These are phyloP conservation scores for Molothrus ater DNA, from an alignment of 2,797 vertebrate genomes.

Conservation along the genomic window DNA sequence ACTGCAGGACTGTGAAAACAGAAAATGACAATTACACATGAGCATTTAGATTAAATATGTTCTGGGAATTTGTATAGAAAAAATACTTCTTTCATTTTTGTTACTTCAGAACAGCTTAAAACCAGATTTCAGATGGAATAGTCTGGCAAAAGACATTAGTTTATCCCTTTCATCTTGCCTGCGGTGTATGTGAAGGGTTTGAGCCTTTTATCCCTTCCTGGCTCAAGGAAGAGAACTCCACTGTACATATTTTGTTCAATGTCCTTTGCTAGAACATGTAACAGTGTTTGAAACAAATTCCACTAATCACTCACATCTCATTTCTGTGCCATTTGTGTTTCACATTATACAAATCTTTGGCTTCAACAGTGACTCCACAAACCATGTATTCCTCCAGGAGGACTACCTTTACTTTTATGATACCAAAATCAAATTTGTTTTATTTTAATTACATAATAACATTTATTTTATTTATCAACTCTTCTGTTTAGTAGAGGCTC, in stretches of 20 bases:
- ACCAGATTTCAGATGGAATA: background rate
- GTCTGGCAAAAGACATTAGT: background rate
- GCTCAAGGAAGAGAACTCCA: background rate
- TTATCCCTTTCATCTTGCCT: background rate
- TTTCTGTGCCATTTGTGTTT: constrained; percentile 16
- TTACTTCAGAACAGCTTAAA: background rate
- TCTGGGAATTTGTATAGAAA: background rate
- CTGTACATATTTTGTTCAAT: background rate
- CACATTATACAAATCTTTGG: background rate
- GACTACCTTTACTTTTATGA: background rate
- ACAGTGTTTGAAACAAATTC: background rate
- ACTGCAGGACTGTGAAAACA: background rate
- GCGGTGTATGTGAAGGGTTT: background rate
- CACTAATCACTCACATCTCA: background rate
- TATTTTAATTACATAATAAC: background rate
- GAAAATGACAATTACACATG: background rate
- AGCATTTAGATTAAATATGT: background rate
- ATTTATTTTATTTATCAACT: background rate
- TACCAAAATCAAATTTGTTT: background rate
- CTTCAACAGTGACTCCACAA: background rate
- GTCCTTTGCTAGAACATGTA: background rate
- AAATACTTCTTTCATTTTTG: background rate
- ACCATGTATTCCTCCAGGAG: background rate
- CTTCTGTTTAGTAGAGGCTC: background rate
- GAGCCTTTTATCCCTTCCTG: background rate